Conservation (phyloP, 2,797 vertebrate genomes). For the Podargus strigoides region DNA sequence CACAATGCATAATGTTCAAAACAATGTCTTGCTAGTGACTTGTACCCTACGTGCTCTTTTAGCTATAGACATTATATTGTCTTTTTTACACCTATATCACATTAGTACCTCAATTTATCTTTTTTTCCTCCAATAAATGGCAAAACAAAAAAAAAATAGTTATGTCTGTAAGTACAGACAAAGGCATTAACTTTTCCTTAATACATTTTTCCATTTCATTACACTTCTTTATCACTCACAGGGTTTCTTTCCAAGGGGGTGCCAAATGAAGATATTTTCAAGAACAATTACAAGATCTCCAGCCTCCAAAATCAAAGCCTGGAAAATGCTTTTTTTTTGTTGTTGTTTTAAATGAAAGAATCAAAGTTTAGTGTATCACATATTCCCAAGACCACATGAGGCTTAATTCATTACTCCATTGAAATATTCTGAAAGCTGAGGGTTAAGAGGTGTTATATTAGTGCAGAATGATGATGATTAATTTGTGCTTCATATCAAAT, state of each 20-base stretch:
- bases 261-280: background rate
- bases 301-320: background rate
- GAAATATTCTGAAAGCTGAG: conserved; percentile 26
- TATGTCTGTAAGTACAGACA: background rate
- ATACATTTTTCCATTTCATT: background rate
- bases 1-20: background rate
- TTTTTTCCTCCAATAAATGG: background rate
- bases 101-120: background rate
- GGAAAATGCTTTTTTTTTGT: background rate
- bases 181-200: background rate
- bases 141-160: background rate
- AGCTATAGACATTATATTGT: background rate
- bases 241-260: background rate
- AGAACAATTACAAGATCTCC: background rate
- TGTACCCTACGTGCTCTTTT: background rate
- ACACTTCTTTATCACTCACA: background rate
- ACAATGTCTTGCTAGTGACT: background rate
- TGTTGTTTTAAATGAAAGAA: background rate
- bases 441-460: conserved; percentile 46
- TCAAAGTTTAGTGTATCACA: background rate
- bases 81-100: background rate
- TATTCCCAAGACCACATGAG: background rate
- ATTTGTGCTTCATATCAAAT: background rate
- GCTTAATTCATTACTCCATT: conserved; percentile 44
- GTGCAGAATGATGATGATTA: conserved; percentile 34